Evolutionary conservation across 2,113 vertebrate species (phyloP).

Genomic region (Neodontobutis hainanensis): DNA sequence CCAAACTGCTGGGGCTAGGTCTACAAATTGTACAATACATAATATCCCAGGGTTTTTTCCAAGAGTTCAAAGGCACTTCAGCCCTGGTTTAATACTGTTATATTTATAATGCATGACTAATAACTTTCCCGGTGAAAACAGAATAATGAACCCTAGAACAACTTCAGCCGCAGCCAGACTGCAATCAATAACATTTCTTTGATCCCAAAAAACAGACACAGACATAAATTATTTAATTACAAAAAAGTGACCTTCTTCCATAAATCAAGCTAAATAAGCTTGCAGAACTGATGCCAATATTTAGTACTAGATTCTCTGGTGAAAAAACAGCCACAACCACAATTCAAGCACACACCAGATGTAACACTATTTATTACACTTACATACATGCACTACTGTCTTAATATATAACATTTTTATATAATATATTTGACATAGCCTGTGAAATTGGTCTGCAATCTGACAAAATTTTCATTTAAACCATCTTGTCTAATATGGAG

Average conservation of each 20-base stretch:
- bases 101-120: constrained; percentile 12
- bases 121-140: constrained; percentile 10
- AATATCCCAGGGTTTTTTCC: neutral
- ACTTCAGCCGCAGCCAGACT: neutral
- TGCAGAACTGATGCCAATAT: neutral
- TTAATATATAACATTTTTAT: too few species aligned
- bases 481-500: too few species aligned
- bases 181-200: constrained; percentile 8
- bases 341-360: too few species aligned
- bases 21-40: neutral
- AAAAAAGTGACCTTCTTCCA: constrained; percentile 10
- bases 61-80: constrained; percentile 13
- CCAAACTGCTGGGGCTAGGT: too few species aligned
- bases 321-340: neutral
- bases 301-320: neutral
- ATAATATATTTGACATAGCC: too few species aligned
- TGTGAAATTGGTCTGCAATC: too few species aligned
- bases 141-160: constrained; percentile 13
- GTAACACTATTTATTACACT: too few species aligned
- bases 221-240: constrained; percentile 13
- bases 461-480: too few species aligned
- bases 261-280: constrained; percentile 4
- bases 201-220: constrained; percentile 12
- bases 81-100: constrained; percentile 7
- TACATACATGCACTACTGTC: too few species aligned